These are phyloP conservation scores for Cryptus armator DNA, from an alignment of 2,888 invertebrate genomes.

Conservation along the genomic window DNA sequence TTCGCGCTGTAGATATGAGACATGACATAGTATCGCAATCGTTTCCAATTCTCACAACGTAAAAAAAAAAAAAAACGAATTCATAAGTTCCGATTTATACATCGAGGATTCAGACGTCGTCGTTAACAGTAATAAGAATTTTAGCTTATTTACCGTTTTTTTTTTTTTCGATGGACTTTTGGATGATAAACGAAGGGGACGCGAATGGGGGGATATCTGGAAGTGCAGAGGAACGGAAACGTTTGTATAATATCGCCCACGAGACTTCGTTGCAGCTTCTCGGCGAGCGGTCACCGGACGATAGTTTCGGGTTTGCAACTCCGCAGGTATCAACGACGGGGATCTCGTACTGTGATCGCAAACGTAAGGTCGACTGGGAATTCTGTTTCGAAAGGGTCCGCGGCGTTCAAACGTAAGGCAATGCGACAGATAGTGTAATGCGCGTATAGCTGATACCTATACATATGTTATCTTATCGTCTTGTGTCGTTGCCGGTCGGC, in stretches of 20 bases:
- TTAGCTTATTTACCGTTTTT: too few species aligned
- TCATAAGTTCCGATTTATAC: too few species aligned
- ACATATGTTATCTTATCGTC: slow-evolving; percentile 43
- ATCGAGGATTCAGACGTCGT: too few species aligned
- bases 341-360: neutral
- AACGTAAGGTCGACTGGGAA: slow-evolving; percentile 3
- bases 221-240: neutral
- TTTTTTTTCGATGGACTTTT: neutral
- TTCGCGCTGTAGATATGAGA: too few species aligned
- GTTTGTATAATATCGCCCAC: slow-evolving; percentile 14
- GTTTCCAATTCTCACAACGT: too few species aligned
- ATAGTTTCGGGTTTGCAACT: neutral
- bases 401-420: slow-evolving; percentile 1
- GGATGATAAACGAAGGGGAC: neutral
- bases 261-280: neutral
- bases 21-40: too few species aligned
- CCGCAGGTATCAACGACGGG: neutral
- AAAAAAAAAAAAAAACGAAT: too few species aligned
- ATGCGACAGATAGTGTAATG: slow-evolving; percentile 1
- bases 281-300: neutral
- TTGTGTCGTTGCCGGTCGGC: slow-evolving; percentile 51
- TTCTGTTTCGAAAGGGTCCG: slow-evolving; percentile 15
- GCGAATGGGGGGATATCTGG: neutral
- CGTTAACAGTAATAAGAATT: neutral
- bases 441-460: neutral